Conservation (phyloP, 2,797 vertebrate species). For the Pristis pectinata region DNA sequence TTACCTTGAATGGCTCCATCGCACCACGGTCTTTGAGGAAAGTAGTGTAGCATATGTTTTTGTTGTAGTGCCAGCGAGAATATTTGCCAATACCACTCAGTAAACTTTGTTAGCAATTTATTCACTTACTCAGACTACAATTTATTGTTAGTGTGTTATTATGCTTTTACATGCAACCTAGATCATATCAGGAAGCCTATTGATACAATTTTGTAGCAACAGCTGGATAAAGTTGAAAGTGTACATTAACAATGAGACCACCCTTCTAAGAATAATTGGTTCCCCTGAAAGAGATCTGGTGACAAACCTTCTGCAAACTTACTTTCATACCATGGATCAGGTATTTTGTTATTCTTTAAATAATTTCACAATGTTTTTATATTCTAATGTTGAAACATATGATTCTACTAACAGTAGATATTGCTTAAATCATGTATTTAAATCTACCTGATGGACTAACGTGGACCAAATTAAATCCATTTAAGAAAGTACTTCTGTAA, state of each 20-base stretch:
- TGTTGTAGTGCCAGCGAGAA: background rate
- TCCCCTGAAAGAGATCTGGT: conserved; percentile 11
- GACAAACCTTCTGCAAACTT: background rate
- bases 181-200: background rate
- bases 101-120: conserved; percentile 25
- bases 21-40: background rate
- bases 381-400: background rate
- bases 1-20: background rate
- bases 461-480: background rate
- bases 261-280: conserved; percentile 28
- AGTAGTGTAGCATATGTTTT: background rate
- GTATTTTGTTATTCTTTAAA: background rate
- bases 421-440: background rate
- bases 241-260: conserved; percentile 35
- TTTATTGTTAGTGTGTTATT: conserved; percentile 19
- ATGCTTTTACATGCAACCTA: conserved; percentile 35
- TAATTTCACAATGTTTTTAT: conserved; percentile 29
- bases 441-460: background rate
- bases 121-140: conserved; percentile 7
- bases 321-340: background rate
- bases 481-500: background rate
- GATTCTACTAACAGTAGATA: background rate
- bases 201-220: conserved; percentile 32
- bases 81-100: conserved; percentile 9
- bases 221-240: conserved; percentile 32